Base-by-base conservation (phyloP, 2,113 vertebrate genomes). In the Tapirus terrestris region DNA sequence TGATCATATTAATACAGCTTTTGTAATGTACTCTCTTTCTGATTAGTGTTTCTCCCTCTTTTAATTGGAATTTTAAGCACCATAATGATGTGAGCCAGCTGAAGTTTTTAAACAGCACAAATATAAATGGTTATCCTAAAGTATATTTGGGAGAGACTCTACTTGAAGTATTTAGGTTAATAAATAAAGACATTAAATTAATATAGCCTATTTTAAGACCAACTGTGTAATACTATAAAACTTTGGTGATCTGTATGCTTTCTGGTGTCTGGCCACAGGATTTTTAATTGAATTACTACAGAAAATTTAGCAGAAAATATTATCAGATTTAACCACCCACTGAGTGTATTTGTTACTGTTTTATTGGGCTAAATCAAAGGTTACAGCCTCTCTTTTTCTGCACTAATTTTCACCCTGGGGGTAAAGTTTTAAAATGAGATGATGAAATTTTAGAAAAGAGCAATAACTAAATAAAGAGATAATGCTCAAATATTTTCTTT, bases 211-310 rank as follows among this genome's bases (percentile, higher is more conserved):
- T 91, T 96, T 96, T 95, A 91, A 93, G 70, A 82, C 27, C 25
- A 97, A 86, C n/a, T 81, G 79, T 85, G n/a, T 56, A 95, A 87
- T 89, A 72, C 10, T 96, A 33, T 94, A 95, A 96, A 94, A 89
- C 63, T 61, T 72, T n/a, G 33, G 31, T 80, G 45, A 91, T 91
- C 8, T 84, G 9, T 48, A 10, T 96, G 33, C 33, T 61, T 96
- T 96, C 61, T 92, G 36, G 53, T 90, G 51, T 8, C 16, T 89
- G 31, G 75, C 56, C 72, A 94, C 79, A 86, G 6, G 14, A 82
- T 72, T 97, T 96, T 83, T 87, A 91, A 94, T 93, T 94, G 39
- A 97, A 96, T 97, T 97, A 96, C 53, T 90, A 83, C 1, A 91
- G 73, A 91, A 95, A 88, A 86, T 83, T 84, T 48, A 82, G 39